These are phyloP conservation scores for Drosophila cracens DNA, from an alignment of 2,888 invertebrate species.

Conservation along the genomic window DNA sequence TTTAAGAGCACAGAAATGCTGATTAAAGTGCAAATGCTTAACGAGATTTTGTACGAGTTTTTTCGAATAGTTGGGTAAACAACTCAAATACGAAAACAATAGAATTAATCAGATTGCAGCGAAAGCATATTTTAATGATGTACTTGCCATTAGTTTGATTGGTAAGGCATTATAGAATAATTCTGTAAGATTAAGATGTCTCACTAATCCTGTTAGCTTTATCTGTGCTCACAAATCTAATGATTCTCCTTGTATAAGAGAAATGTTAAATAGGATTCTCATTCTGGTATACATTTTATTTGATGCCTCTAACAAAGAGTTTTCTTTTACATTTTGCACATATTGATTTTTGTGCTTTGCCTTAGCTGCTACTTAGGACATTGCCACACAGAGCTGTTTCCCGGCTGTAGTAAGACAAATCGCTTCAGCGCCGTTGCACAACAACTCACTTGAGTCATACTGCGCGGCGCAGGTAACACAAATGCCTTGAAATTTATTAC, in stretches of 20 bases:
- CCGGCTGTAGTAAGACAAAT: slow-evolving; percentile 9
- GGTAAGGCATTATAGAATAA: not conserved
- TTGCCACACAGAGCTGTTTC: slow-evolving; percentile 16
- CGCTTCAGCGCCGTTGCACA: slow-evolving; percentile 27
- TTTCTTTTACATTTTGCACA: not conserved
- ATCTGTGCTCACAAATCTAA: not conserved
- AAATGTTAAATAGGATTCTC: not conserved
- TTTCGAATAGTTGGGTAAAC: not conserved
- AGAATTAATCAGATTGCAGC: not conserved
- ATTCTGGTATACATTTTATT: not conserved
- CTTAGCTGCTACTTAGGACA: not conserved
- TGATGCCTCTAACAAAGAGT: not conserved
- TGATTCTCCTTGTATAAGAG: not conserved
- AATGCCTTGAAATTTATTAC: slow-evolving; percentile 71
- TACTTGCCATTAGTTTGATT: not conserved
- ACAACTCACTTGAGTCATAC: slow-evolving; percentile 19
- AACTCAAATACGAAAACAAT: not conserved
- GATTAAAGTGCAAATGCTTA: slow-evolving; percentile 18
- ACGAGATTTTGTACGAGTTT: not conserved
- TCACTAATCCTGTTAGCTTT: not conserved
- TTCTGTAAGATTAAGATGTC: not conserved
- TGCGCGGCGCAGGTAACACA: slow-evolving; percentile 11
- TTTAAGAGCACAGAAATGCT: slow-evolving; percentile 3
- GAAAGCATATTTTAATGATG: not conserved
- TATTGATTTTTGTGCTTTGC: slow-evolving; percentile 14